Evolutionary conservation across 2,113 vertebrate species (phyloP), one percentile per base, ranked within the genome.

Genomic region (Callipepla californica): DNA sequence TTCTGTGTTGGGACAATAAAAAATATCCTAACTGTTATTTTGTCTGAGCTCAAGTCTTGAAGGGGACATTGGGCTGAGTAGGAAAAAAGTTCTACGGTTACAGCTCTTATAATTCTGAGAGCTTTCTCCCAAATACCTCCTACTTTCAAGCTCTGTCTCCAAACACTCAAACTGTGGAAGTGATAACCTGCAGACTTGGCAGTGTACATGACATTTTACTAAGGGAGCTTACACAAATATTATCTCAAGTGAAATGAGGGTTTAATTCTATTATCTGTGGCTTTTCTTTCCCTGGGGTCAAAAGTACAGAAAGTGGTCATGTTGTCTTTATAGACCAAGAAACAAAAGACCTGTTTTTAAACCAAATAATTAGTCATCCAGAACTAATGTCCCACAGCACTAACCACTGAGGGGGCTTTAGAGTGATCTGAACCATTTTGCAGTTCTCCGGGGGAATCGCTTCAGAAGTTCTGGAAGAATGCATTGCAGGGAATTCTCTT

Each of bases 261-360:
- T 97, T 97, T 98, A 98, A 98, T 98, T 98, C 96, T 98, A 98
- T 98, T 98, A 98, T 98, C 97, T 97, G 97, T 97, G 97, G 98
- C 98, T 98, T 97, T 98, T 96, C 97, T 97, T 93, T 97, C 97
- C 96, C 89, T 91, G 94, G 95, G 98, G 98, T 98, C 97, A 98
- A 92, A 98, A 98, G 98, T 98, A 98, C 97, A 98, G 79, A 94
- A 92, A 92, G 85, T 96, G 94, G 90, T 92, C 94, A 96, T 93
- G 94, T 96, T 97, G 94, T 96, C 95, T 96, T 95, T 95, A 90
- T 87, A 96, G 93, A 63, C 91, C 89, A 92, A 93, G 96, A 95
- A 96, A 95, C 76, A 95, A 95, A 96, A 95, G 88, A 91, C 85
- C 89, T 96, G 95, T 96, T 95, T 97, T 96, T 86, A 97, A 90